Percentiles rank a stretch among this genome's conserved stretches.
phyloP scores from a whole-genome alignment of 2,888 invertebrate species.

The Taenaris catops region DNA sequence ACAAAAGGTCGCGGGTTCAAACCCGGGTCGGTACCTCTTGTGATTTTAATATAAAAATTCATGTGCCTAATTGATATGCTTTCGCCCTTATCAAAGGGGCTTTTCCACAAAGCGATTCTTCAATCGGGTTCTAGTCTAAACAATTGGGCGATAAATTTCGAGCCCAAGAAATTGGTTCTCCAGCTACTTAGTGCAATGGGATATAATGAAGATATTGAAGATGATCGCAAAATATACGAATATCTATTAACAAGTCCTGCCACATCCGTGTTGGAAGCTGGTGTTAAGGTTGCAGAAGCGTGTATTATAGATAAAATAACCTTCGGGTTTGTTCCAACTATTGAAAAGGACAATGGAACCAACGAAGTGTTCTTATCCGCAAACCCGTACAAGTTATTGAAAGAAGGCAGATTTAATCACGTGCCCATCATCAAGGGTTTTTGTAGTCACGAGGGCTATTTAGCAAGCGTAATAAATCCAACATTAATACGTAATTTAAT shows the following conservation, averaged over 20 bases:
- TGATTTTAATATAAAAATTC: no score
- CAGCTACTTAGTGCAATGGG: constrained; percentile 35
- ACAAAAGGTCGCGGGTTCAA: no score
- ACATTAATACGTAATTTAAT: constrained; percentile 30
- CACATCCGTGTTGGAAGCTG: constrained; percentile 23
- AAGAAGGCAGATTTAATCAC: constrained; percentile 43
- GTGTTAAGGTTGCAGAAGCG: constrained; percentile 27
- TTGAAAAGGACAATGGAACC: constrained; percentile 43
- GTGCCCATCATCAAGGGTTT: constrained; percentile 71
- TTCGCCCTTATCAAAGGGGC: constrained; percentile 38
- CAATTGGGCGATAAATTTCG: constrained; percentile 41
- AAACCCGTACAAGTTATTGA: constrained; percentile 52
- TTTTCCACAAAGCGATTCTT: constrained; percentile 50
- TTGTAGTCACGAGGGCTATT: constrained; percentile 60
- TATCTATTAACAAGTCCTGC: constrained; percentile 30
- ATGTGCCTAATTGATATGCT: no score
- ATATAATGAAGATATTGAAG: constrained; percentile 31
- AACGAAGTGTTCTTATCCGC: constrained; percentile 36
- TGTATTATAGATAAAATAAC: constrained; percentile 26
- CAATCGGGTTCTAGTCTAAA: constrained; percentile 48
- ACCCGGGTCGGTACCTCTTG: no score
- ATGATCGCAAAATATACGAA: constrained; percentile 31
- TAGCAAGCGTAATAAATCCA: constrained; percentile 36
- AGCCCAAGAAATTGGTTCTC: constrained; percentile 31
- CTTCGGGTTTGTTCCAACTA: constrained; percentile 45